Percentiles rank a stretch among this genome's conserved stretches.
Evolutionary conservation across 2,113 vertebrate species (phyloP).

Genomic region (Taurulus bubalis): DNA sequence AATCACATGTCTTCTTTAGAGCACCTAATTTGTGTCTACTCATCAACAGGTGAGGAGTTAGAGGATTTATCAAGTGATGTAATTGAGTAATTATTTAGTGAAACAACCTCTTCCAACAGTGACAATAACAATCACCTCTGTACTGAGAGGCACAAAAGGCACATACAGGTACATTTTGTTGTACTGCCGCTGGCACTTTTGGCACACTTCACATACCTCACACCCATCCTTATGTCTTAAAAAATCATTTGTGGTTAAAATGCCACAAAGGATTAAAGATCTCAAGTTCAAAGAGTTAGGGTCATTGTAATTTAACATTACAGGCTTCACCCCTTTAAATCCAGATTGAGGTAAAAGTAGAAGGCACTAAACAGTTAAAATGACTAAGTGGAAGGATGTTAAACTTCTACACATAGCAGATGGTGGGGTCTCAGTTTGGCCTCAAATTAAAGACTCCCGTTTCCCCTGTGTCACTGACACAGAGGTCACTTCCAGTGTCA

Average conservation of each 20-base stretch:
- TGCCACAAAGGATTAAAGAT: no score
- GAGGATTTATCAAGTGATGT: neutral
- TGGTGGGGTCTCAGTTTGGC: neutral
- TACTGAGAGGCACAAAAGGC: neutral
- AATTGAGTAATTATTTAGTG: neutral
- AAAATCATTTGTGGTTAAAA: neutral
- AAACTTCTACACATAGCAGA: neutral
- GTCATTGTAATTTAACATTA: neutral
- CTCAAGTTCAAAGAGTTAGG: neutral
- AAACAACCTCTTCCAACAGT: neutral
- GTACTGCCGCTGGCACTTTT: neutral
- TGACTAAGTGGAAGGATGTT: neutral
- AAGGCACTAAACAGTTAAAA: neutral
- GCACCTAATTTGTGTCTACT: neutral
- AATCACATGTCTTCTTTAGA: neutral
- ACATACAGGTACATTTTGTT: neutral
- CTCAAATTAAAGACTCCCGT: neutral
- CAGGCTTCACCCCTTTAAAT: neutral
- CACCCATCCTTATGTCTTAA: neutral
- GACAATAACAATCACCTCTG: neutral
- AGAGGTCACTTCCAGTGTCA: neutral
- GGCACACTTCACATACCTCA: neutral
- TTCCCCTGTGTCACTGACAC: neutral
- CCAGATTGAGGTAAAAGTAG: neutral
- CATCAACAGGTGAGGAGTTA: neutral